Base-by-base conservation (phyloP, 2,797 vertebrate species). In the Enteromius unitaeniatus region DNA sequence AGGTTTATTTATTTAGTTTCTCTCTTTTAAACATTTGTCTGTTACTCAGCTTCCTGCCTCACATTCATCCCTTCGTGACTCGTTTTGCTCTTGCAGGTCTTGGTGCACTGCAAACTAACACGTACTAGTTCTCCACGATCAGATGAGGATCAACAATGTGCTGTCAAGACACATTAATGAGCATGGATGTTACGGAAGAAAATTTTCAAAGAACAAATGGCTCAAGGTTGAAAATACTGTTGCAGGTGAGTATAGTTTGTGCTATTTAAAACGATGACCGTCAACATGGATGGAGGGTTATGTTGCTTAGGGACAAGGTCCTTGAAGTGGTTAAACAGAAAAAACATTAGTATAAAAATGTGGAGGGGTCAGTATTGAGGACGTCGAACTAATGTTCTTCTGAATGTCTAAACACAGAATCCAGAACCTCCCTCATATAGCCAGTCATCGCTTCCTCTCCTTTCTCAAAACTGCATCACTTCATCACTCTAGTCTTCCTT, bases 391-490 rank as follows among this genome's bases (percentile, higher is more conserved):
- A 37, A 74, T 47, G 19, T 15, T 37, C 80, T 28, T 53, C 10
- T 75, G 21, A 70, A 70, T 70, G 51, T 78, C 64, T 28, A 42
- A 85, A 82, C 11, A 2, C 28, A 40, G 76, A 58, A 83, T 86
- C 81, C 26, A 81, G 84, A 86, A 81, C 86, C 83, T 89, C 78
- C 88, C 79, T 86, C 86, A 83, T 74, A 87, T 68, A 85, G 85
- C 73, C 90, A 79, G 90, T 92, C 91, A 90, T 92, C 89, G 88
- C 86, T 69, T 83, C 87, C 89, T 92, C 91, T 80, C 87, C 53
- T 90, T 86, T 89, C 86, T 92, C 88, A 88, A 92, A 93, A 92
- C 93, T 91, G 92, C 92, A 93, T 93, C 92, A 90, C 93, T 92
- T 92, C 92, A 95, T 83, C 45, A 37, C 78, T 83, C 58, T 47